Evolutionary conservation across 2,797 vertebrate genomes (phyloP).

Genomic region (Chelonia mydas): DNA sequence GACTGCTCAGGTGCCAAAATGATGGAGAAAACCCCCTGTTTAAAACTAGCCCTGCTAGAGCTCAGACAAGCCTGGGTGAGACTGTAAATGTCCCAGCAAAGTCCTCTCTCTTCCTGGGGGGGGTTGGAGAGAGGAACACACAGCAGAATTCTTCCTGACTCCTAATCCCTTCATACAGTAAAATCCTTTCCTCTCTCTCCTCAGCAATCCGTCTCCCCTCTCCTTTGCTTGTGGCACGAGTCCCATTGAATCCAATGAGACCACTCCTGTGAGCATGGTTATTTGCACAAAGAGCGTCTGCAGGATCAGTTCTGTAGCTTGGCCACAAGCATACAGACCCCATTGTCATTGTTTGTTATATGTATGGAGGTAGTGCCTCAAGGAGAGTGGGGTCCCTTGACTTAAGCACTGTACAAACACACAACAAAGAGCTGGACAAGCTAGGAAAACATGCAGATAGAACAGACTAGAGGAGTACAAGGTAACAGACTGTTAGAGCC

Average conservation of each 20-base stretch:
- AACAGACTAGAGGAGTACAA: background rate
- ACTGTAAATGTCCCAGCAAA: background rate
- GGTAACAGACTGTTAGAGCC: background rate
- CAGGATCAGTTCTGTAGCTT: background rate
- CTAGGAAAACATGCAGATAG: background rate
- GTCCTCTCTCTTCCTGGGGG: background rate
- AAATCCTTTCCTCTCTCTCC: background rate
- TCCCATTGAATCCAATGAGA: background rate
- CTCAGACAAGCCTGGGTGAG: background rate
- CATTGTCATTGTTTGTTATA: background rate
- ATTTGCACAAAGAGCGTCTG: background rate
- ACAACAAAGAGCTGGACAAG: background rate
- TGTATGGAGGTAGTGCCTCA: background rate
- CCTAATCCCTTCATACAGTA: background rate
- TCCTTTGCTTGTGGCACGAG: background rate
- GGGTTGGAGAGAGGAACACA: background rate
- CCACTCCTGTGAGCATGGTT: background rate
- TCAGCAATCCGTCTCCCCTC: background rate
- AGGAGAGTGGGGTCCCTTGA: background rate
- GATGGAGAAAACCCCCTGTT: background rate
- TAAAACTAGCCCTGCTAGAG: background rate
- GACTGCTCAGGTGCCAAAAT: background rate
- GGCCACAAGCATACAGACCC: background rate
- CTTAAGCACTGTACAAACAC: background rate
- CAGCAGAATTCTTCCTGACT: background rate